Conservation (phyloP, 2,113 vertebrate species). For the Tetrax tetrax region DNA sequence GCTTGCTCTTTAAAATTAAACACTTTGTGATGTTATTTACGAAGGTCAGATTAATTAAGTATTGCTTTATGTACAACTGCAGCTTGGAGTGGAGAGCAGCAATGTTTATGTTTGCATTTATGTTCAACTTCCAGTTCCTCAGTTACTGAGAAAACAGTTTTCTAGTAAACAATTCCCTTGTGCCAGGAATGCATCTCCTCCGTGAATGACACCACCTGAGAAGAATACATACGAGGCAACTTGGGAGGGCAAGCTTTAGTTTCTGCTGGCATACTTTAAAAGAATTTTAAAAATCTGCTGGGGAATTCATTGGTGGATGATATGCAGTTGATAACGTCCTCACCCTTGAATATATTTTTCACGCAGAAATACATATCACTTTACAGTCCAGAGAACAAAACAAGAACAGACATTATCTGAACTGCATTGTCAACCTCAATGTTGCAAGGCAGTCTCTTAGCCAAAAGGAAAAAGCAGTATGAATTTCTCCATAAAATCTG, state of each 20-base stretch:
- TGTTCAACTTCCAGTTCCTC: neutral
- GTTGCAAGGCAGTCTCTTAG: neutral
- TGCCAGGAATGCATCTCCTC: conserved; percentile 34
- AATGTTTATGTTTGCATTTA: neutral
- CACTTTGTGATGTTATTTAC: neutral
- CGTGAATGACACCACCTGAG: neutral
- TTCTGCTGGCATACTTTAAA: neutral
- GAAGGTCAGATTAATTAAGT: conserved; percentile 20
- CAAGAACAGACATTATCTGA: neutral
- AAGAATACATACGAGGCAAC: neutral
- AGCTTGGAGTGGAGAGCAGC: neutral
- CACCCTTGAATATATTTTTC: neutral
- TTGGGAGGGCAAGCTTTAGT: neutral
- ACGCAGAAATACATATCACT: neutral
- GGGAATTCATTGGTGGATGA: neutral
- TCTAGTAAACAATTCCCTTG: conserved; percentile 11
- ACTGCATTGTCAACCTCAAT: neutral
- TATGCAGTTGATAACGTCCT: neutral
- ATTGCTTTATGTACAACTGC: neutral
- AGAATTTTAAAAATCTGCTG: neutral
- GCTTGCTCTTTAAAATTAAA: neutral
- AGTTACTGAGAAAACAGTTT: conserved; percentile 45
- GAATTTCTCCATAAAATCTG: neutral
- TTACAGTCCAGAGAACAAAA: neutral
- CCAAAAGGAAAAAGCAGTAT: neutral